These are phyloP conservation scores for Anguilla rostrata DNA, from an alignment of 2,113 vertebrate genomes.

Conservation along the genomic window DNA sequence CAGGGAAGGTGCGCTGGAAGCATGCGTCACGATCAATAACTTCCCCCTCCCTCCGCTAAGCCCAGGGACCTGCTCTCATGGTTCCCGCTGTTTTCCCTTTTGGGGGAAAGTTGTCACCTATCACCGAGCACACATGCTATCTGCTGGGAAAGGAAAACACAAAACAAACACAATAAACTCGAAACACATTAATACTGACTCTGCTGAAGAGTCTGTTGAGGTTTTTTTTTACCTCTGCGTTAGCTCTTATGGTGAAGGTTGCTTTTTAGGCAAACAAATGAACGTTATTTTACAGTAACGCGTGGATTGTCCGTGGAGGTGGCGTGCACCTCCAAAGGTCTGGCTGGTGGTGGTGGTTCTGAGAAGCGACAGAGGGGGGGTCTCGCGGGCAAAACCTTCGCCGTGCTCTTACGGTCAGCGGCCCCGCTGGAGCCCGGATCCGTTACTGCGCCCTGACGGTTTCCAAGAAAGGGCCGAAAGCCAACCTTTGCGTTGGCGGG, in stretches of 20 bases:
- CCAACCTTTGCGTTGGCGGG: slow-evolving; percentile 2
- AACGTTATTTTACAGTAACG: too few species aligned
- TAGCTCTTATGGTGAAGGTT: too few species aligned
- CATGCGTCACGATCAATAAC: slow-evolving; percentile 74
- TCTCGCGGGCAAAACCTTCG: not conserved
- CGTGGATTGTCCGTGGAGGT: not conserved
- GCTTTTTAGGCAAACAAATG: too few species aligned
- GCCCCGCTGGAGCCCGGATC: slow-evolving; percentile 46
- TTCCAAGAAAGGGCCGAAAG: slow-evolving; percentile 56
- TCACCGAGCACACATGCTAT: not conserved
- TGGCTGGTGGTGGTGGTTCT: not conserved
- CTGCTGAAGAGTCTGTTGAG: not conserved
- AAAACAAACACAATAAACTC: not conserved
- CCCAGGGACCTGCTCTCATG: slow-evolving; percentile 42
- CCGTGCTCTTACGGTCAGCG: slow-evolving; percentile 51
- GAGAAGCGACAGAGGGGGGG: not conserved
- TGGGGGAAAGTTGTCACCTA: slow-evolving; percentile 11
- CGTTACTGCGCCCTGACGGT: slow-evolving; percentile 48
- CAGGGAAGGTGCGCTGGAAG: slow-evolving; percentile 76
- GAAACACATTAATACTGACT: not conserved
- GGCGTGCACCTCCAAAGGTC: not conserved
- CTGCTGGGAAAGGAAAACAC: not conserved
- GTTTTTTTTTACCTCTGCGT: too few species aligned
- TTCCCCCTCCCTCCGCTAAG: slow-evolving; percentile 70
- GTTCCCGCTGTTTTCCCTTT: slow-evolving; percentile 9